Percentiles rank a stretch among this genome's conserved stretches.
These are phyloP conservation scores for Labroides dimidiatus DNA, from an alignment of 2,797 vertebrate species.

Conservation along the genomic window DNA sequence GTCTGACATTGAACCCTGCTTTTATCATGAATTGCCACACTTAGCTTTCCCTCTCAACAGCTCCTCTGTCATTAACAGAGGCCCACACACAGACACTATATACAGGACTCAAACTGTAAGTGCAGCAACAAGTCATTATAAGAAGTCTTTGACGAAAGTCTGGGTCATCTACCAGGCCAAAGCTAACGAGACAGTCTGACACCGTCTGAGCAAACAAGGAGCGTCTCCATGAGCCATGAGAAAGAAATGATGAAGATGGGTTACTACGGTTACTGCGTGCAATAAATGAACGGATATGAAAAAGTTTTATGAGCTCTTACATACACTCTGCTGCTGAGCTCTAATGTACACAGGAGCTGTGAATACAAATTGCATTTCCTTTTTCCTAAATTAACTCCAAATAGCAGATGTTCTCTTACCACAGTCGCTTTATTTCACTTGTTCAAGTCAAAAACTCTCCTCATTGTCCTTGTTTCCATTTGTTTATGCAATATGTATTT, in stretches of 20 bases:
- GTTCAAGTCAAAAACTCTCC: no score
- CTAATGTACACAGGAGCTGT: no score
- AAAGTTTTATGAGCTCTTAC: no score
- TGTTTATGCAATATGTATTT: background rate
- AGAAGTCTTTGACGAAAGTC: background rate
- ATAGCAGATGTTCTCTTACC: no score
- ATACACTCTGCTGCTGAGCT: no score
- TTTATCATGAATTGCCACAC: constrained; percentile 23
- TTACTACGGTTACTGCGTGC: no score
- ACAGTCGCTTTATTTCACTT: no score
- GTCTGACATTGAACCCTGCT: constrained; percentile 5
- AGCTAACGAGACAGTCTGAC: constrained; percentile 12
- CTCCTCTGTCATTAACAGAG: constrained; percentile 33
- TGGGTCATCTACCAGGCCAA: constrained; percentile 1
- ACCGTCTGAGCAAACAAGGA: background rate
- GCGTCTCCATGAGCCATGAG: no score
- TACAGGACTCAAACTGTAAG: constrained; percentile 16
- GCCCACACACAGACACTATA: constrained; percentile 32
- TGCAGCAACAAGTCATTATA: constrained; percentile 19
- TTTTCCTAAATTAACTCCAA: no score
- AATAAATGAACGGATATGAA: no score
- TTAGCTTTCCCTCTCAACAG: constrained; percentile 12
- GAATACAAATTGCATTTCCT: no score
- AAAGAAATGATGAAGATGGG: background rate
- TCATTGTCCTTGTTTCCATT: no score